phyloP scores from a whole-genome alignment of 53 echinoderm and acorn worm genomes.

The Astropecten irregularis region DNA sequence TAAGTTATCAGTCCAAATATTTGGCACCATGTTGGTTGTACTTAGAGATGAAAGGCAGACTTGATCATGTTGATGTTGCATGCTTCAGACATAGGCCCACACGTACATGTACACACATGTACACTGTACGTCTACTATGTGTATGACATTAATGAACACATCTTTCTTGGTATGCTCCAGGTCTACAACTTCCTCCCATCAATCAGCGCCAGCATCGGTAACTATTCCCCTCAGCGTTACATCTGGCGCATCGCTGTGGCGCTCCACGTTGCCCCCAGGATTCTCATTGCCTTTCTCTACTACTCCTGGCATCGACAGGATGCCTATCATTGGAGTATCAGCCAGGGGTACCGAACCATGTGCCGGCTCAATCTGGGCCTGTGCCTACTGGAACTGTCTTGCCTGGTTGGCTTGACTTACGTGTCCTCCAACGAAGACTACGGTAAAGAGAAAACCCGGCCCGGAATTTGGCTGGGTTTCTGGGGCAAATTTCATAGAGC shows the following conservation, averaged over 20 bases:
- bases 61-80: too few species aligned
- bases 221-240: constrained; percentile 65
- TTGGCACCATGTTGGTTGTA: too few species aligned
- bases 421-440: constrained; percentile 66
- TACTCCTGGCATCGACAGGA: constrained; percentile 47
- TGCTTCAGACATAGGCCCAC: too few species aligned
- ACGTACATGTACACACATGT: too few species aligned
- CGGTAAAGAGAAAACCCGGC: too few species aligned
- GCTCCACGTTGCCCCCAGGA: constrained; percentile 52
- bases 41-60: too few species aligned
- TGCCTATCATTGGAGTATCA: constrained; percentile 5
- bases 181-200: constrained; percentile 71
- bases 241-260: constrained; percentile 70
- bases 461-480: too few species aligned
- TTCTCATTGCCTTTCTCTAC: constrained; percentile 52
- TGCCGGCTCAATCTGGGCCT: constrained; percentile 3
- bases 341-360: not conserved
- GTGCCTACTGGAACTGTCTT: constrained; percentile 41
- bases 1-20: too few species aligned
- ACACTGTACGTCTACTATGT: too few species aligned
- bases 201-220: constrained; percentile 65
- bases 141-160: too few species aligned
- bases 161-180: constrained; percentile 37
- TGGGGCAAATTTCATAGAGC: too few species aligned
- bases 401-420: constrained; percentile 59